phyloP scores from a whole-genome alignment of 2,888 invertebrate species.

The Cosmia pyralina region DNA sequence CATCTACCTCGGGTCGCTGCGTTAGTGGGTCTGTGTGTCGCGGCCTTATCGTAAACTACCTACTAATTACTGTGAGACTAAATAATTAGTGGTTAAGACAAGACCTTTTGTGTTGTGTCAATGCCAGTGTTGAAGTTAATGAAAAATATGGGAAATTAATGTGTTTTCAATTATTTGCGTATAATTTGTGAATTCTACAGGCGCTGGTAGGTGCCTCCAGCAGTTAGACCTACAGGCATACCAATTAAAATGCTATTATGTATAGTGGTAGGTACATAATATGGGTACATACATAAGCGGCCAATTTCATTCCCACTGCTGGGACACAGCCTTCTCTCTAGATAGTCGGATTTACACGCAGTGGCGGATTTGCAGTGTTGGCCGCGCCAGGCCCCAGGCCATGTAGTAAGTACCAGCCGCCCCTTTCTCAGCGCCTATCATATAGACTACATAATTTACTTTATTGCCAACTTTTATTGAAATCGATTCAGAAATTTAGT shows the following conservation, averaged over 20 bases:
- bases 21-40: slow-evolving; percentile 36
- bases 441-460: too few relatives aligned
- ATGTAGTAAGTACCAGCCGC: too few relatives aligned
- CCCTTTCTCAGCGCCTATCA: too few relatives aligned
- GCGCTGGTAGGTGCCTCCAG: background rate
- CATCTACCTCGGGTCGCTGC: slow-evolving; percentile 31
- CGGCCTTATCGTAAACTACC: slow-evolving; percentile 19
- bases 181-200: background rate
- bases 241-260: background rate
- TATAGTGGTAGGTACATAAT: background rate
- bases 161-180: background rate
- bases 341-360: background rate
- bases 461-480: too few relatives aligned
- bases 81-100: slow-evolving; percentile 38
- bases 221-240: too few relatives aligned
- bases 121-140: background rate
- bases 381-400: too few relatives aligned
- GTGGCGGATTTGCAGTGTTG: too few relatives aligned
- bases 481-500: too few relatives aligned
- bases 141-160: slow-evolving; percentile 13
- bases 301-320: background rate
- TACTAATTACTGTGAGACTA: slow-evolving; percentile 19
- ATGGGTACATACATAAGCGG: background rate
- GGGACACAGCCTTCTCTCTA: background rate
- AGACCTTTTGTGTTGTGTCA: slow-evolving; percentile 20